Evolutionary conservation across 2,113 vertebrate genomes (phyloP).

Genomic region (Ia io): DNA sequence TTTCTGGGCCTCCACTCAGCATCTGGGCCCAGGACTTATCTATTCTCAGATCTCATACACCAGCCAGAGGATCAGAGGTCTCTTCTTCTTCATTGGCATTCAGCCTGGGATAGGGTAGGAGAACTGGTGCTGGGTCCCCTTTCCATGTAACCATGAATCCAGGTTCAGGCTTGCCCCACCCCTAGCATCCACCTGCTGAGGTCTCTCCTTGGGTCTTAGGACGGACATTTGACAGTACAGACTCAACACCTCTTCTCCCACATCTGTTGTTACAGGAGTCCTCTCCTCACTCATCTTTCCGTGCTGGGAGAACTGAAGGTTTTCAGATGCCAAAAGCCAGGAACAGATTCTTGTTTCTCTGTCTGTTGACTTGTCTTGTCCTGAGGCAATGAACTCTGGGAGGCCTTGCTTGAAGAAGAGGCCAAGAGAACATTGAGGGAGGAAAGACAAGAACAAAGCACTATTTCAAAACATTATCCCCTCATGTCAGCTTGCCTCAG

Average conservation of each 20-base stretch:
- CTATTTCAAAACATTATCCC: not conserved
- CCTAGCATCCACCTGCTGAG: not conserved
- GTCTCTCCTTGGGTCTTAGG: not conserved
- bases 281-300: not conserved
- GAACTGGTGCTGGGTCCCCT: not conserved
- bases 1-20: not conserved
- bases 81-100: not conserved
- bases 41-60: not conserved
- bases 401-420: not conserved
- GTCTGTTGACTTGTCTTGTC: not conserved
- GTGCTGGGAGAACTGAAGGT: not conserved
- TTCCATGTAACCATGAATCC: not conserved
- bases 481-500: not conserved
- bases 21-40: not conserved
- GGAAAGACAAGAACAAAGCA: not conserved
- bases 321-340: not conserved
- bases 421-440: not conserved
- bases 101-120: not conserved
- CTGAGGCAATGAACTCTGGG: not conserved
- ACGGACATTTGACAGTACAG: not conserved
- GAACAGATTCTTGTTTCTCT: slow-evolving; percentile 5
- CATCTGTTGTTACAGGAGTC: not conserved
- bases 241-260: not conserved
- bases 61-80: not conserved
- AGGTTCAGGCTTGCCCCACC: fast-evolving